Percentiles rank a stretch among this genome's conserved stretches.
phyloP scores from a whole-genome alignment of 1,140 invertebrate species.

The Drosophila kikkawai region DNA sequence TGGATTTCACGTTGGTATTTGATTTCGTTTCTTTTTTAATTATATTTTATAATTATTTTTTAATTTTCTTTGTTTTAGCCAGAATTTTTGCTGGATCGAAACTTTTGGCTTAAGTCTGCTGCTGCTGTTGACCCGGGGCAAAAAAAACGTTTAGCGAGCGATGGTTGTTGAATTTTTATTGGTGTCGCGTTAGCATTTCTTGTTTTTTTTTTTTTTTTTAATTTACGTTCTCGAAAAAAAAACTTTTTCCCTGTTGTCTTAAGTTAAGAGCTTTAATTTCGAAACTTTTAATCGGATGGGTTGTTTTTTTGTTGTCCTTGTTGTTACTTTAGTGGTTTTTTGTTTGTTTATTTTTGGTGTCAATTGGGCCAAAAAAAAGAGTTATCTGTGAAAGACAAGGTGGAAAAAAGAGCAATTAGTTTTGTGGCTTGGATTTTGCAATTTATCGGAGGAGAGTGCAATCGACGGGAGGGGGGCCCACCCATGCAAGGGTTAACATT shows the following conservation, averaged over 20 bases:
- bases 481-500: slow-evolving; percentile 31
- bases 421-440: slow-evolving; percentile 7
- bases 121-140: slow-evolving; percentile 14
- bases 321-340: slow-evolving; percentile 28
- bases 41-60: background rate
- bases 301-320: slow-evolving; percentile 34
- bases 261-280: slow-evolving; percentile 24
- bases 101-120: slow-evolving; percentile 12
- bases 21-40: background rate
- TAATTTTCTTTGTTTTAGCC: background rate
- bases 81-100: slow-evolving; percentile 21
- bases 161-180: slow-evolving; percentile 16
- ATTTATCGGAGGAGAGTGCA: slow-evolving; percentile 1
- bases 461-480: background rate
- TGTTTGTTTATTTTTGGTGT: slow-evolving; percentile 55
- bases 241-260: slow-evolving; percentile 8
- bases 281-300: slow-evolving; percentile 21
- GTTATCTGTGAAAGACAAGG: slow-evolving; percentile 52
- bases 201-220: slow-evolving; percentile 15
- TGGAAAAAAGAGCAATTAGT: slow-evolving; percentile 36
- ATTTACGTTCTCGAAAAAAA: slow-evolving; percentile 15
- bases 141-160: slow-evolving; percentile 32
- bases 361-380: slow-evolving; percentile 77
- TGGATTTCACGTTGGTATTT: slow-evolving; percentile 13
- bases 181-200: slow-evolving; percentile 33